phyloP scores from a whole-genome alignment of 1,140 invertebrate genomes.

The Drosophila rufa region DNA sequence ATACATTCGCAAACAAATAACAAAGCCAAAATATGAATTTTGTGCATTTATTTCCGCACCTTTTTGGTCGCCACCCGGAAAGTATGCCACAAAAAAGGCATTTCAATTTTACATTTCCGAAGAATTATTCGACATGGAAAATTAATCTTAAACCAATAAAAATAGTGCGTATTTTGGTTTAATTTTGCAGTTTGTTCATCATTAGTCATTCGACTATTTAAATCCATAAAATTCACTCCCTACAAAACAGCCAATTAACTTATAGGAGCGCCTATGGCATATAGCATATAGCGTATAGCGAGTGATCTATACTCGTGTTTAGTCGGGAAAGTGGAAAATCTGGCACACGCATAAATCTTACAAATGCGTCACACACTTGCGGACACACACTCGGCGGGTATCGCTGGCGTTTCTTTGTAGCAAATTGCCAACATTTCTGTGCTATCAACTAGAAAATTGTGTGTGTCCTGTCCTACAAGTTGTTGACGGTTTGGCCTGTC shows the following conservation, averaged over 20 bases:
- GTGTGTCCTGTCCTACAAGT: constrained; percentile 58
- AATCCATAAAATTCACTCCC: constrained; percentile 43
- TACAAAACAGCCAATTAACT: constrained; percentile 67
- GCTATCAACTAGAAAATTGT: constrained; percentile 76
- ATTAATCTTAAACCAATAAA: neutral
- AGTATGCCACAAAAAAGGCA: constrained; percentile 25
- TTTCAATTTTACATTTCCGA: constrained; percentile 8
- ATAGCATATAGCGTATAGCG: constrained; percentile 43
- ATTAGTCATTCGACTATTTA: constrained; percentile 52
- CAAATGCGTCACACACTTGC: constrained; percentile 60
- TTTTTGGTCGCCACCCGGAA: constrained; percentile 3
- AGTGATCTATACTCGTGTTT: constrained; percentile 43
- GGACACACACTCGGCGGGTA: constrained; percentile 27
- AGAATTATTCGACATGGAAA: neutral
- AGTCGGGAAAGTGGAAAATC: constrained; percentile 60
- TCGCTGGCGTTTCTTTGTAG: constrained; percentile 25
- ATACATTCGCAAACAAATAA: neutral
- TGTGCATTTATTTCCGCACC: neutral
- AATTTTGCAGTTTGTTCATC: neutral
- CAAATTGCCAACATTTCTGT: constrained; percentile 70
- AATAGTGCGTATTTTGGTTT: constrained; percentile 34
- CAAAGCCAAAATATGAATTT: neutral
- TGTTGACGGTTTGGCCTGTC: constrained; percentile 34
- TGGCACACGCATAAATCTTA: constrained; percentile 82
- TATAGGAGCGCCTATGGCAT: constrained; percentile 17